Conservation (phyloP, 2,888 invertebrate genomes). For the Stenoptilia bipunctidactyla region DNA sequence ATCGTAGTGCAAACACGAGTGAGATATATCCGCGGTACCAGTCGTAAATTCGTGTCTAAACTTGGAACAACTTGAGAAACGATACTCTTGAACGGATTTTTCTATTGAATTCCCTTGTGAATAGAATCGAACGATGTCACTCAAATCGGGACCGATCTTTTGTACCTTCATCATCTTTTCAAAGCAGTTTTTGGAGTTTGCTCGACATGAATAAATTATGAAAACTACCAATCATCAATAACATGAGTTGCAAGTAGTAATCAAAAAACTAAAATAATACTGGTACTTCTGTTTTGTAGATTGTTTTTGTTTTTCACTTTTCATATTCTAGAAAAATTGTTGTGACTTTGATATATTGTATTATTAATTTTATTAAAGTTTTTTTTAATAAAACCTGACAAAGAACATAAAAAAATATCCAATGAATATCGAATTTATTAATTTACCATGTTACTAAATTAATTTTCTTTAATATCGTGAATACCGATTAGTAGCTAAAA, state of each 20-base stretch:
- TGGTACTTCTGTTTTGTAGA: constrained; percentile 20
- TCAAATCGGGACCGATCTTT: constrained; percentile 33
- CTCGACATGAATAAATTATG: constrained; percentile 48
- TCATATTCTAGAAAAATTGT: no score
- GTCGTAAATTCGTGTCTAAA: constrained; percentile 9
- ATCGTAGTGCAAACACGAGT: constrained; percentile 36
- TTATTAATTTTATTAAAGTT: no score
- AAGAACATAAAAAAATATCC: constrained; percentile 20
- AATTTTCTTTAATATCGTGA: constrained; percentile 38
- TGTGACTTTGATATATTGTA: no score
- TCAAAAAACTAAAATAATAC: constrained; percentile 44
- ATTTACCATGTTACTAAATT: constrained; percentile 23
- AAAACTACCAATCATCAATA: constrained; percentile 47
- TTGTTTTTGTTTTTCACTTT: no score
- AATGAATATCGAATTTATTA: constrained; percentile 26
- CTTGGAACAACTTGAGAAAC: constrained; percentile 22
- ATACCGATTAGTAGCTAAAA: constrained; percentile 21
- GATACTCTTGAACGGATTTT: constrained; percentile 23
- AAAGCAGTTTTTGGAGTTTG: constrained; percentile 42
- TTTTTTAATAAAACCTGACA: constrained; percentile 3
- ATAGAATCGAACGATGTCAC: constrained; percentile 30
- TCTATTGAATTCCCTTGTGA: constrained; percentile 33
- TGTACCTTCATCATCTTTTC: constrained; percentile 34
- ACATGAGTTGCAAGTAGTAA: constrained; percentile 44
- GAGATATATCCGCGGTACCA: constrained; percentile 14